Evolutionary conservation across 2,888 invertebrate genomes (phyloP).

Genomic region (Emmelina monodactyla): DNA sequence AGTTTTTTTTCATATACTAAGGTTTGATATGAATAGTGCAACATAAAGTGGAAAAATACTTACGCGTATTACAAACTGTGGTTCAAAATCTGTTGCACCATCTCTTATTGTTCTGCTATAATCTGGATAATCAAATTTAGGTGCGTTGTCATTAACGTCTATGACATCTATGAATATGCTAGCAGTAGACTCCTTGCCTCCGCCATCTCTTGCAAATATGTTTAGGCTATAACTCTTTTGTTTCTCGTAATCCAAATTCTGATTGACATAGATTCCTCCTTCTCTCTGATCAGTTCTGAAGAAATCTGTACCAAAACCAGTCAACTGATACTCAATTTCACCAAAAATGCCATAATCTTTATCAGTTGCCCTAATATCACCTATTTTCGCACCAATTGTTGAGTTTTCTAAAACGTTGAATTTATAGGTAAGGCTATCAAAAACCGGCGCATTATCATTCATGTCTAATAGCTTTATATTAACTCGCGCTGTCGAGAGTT

Average conservation of each 20-base stretch:
- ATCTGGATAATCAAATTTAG: slow-evolving; percentile 73
- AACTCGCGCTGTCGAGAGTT: slow-evolving; percentile 68
- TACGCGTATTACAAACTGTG: slow-evolving; percentile 77
- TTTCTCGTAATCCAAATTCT: slow-evolving; percentile 77
- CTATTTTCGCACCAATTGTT: slow-evolving; percentile 67
- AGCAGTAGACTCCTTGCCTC: slow-evolving; percentile 74
- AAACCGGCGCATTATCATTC: slow-evolving; percentile 81
- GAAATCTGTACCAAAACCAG: slow-evolving; percentile 81
- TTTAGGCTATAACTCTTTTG: slow-evolving; percentile 83
- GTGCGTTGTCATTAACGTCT: slow-evolving; percentile 81
- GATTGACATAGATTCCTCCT: slow-evolving; percentile 74
- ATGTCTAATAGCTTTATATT: slow-evolving; percentile 75
- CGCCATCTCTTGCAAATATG: slow-evolving; percentile 82
- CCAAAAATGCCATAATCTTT: slow-evolving; percentile 77
- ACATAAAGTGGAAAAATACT: slow-evolving; percentile 20
- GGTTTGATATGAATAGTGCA: slow-evolving; percentile 6
- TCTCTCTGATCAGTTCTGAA: slow-evolving; percentile 72
- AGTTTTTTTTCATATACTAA: too few relatives aligned
- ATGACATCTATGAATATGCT: slow-evolving; percentile 75
- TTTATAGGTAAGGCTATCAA: slow-evolving; percentile 69
- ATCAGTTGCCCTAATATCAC: slow-evolving; percentile 73
- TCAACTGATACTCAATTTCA: slow-evolving; percentile 73
- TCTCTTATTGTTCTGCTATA: slow-evolving; percentile 81
- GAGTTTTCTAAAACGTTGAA: slow-evolving; percentile 74
- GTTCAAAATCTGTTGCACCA: slow-evolving; percentile 77